phyloP scores from a whole-genome alignment of 2,113 vertebrate genomes.

The Esox niger region DNA sequence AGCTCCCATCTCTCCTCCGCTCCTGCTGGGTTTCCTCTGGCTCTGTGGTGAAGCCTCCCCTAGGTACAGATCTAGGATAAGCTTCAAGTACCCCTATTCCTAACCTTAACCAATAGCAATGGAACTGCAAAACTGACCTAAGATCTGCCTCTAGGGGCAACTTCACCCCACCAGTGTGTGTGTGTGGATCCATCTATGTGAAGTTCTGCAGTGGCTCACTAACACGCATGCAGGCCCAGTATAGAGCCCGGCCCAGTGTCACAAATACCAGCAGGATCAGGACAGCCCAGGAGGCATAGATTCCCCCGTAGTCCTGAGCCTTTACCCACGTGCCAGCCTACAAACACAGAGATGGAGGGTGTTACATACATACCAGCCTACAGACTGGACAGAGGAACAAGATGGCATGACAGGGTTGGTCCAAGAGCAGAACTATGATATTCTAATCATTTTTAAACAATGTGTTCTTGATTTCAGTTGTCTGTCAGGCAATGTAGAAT shows the following conservation, averaged over 20 bases:
- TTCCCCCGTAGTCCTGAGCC: conserved; percentile 78
- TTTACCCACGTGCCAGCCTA: conserved; percentile 85
- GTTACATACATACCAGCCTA: not conserved
- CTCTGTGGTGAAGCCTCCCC: not conserved
- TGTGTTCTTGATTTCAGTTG: too few relatives aligned
- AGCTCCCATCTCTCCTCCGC: conserved; percentile 37
- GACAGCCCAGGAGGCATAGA: conserved; percentile 86
- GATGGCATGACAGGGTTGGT: not conserved
- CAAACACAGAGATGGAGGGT: not conserved
- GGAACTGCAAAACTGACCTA: too few relatives aligned
- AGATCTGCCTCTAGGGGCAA: too few relatives aligned
- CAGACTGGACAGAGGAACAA: too few relatives aligned
- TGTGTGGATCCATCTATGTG: conserved; percentile 64
- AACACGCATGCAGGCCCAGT: conserved; percentile 86
- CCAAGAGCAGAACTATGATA: too few relatives aligned
- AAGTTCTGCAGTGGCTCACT: conserved; percentile 77
- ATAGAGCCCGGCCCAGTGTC: conserved; percentile 82
- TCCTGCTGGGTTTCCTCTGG: not conserved
- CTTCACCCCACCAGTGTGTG: not conserved
- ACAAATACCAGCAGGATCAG: conserved; percentile 80
- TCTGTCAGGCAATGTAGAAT: not conserved
- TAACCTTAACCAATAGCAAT: not conserved
- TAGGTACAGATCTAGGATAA: not conserved
- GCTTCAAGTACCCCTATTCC: not conserved
- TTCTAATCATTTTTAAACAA: too few relatives aligned